Evolutionary conservation across 1,140 invertebrate genomes (phyloP), one percentile per base, ranked within the genome.

Genomic region (Drosophila bipectinata): DNA sequence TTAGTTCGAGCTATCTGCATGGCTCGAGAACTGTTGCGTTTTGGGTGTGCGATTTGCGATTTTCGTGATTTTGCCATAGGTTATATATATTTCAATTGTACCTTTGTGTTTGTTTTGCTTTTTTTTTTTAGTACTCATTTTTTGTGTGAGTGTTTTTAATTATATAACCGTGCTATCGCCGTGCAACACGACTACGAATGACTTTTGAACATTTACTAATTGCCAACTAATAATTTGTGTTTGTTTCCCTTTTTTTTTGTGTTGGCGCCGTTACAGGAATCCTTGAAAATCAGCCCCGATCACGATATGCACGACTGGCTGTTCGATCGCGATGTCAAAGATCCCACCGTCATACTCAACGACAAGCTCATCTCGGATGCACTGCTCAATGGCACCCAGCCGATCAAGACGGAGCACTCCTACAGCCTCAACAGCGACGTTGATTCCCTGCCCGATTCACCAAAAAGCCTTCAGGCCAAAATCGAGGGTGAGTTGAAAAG

Each of bases 361-460:
- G 97, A 98, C 92, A 94, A 96, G 75, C 94, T 98, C 79, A 98
- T 98, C 95, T 97, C 97, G 24, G 97, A 98, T 84, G 97, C 97
- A 0, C 95, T 96, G 12, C 93, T 97, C 8, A 91, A 91, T 68
- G 96, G 96, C 45, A 95, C 95, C 15, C 91, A 93, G 77, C 95
- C 96, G 73, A 96, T 97, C 92, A 95, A 97, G 93, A 94, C 95
- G 90, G 96, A 98, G 93, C 96, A 97, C 92, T 96, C 95, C 53
- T 97, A 97, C 92, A 96, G 96, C 80, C 92, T 96, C 4, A 93
- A 94, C 71, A 94, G 95, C 84, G 93, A 96, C 92, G 92, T 94
- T 68, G 93, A 96, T 91, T 94, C 95, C 75, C 79, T 94, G 71
- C 94, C 94, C 39, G 92, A 94, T 67, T 95, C 94, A 62, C 94